phyloP scores from a whole-genome alignment of 1,140 invertebrate genomes.

The Brachionus koreanus region DNA sequence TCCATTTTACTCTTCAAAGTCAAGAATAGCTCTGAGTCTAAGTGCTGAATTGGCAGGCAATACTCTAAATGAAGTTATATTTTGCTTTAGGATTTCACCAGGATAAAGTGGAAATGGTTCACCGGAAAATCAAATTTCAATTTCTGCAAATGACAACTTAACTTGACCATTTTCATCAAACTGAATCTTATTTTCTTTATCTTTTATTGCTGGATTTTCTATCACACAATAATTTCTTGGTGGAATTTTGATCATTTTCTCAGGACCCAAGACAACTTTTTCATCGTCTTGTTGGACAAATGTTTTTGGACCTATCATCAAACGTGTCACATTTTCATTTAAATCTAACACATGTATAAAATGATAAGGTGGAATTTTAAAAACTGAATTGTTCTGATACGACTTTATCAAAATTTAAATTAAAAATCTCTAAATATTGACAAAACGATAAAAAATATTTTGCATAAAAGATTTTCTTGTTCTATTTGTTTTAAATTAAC shows the following conservation, averaged over 20 bases:
- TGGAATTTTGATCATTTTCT: constrained; percentile 47
- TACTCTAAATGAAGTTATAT: constrained; percentile 25
- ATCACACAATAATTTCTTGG: constrained; percentile 58
- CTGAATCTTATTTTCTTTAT: constrained; percentile 54
- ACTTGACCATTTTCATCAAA: constrained; percentile 58
- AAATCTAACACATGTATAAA: constrained; percentile 63
- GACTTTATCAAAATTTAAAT: too few relatives aligned
- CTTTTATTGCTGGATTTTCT: constrained; percentile 58
- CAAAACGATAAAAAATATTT: too few relatives aligned
- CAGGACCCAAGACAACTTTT: constrained; percentile 57
- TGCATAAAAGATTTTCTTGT: too few relatives aligned
- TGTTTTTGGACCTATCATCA: constrained; percentile 61
- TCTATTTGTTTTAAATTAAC: too few relatives aligned
- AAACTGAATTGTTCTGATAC: too few relatives aligned
- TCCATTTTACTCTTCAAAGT: constrained; percentile 34
- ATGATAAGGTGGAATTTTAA: constrained; percentile 59
- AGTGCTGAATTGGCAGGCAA: constrained; percentile 21
- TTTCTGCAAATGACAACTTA: constrained; percentile 59
- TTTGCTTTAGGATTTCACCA: constrained; percentile 54
- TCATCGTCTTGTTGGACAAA: constrained; percentile 62
- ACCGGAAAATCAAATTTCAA: constrained; percentile 59
- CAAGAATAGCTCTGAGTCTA: constrained; percentile 36
- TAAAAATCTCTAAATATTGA: too few relatives aligned
- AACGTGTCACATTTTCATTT: constrained; percentile 60
- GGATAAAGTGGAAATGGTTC: constrained; percentile 63